phyloP scores from a whole-genome alignment of 2,888 invertebrate species.

The Thera britannica region DNA sequence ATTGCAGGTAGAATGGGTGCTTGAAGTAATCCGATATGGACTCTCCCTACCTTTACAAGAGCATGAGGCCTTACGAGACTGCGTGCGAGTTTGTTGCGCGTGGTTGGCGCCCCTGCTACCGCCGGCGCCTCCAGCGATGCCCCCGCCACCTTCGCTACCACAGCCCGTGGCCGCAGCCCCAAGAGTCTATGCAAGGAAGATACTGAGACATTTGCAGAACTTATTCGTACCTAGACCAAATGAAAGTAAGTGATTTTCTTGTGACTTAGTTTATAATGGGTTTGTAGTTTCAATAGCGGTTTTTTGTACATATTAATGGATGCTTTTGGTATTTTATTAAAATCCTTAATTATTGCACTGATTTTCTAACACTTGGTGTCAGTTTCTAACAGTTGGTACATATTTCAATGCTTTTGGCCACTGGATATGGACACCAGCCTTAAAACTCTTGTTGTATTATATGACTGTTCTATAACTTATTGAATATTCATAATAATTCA shows the following conservation, averaged over 20 bases:
- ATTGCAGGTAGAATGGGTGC: slow-evolving; percentile 92
- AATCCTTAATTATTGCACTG: slow-evolving; percentile 6
- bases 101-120: slow-evolving; percentile 96
- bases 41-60: slow-evolving; percentile 95
- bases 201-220: slow-evolving; percentile 96
- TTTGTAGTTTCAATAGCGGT: neutral
- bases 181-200: slow-evolving; percentile 94
- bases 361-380: neutral
- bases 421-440: neutral
- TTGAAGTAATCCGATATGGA: slow-evolving; percentile 95
- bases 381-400: too few relatives aligned
- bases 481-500: neutral
- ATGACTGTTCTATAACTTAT: neutral
- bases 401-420: too few relatives aligned
- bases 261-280: neutral
- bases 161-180: slow-evolving; percentile 95
- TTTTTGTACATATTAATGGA: neutral
- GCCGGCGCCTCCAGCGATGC: slow-evolving; percentile 93
- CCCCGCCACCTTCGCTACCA: slow-evolving; percentile 94
- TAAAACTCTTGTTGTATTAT: neutral
- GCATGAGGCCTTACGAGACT: slow-evolving; percentile 97
- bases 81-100: slow-evolving; percentile 98
- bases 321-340: neutral
- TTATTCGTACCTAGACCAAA: slow-evolving; percentile 96
- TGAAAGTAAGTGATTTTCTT: slow-evolving; percentile 89